Conservation (phyloP, 2,888 invertebrate species). For the Catocala sponsa region DNA sequence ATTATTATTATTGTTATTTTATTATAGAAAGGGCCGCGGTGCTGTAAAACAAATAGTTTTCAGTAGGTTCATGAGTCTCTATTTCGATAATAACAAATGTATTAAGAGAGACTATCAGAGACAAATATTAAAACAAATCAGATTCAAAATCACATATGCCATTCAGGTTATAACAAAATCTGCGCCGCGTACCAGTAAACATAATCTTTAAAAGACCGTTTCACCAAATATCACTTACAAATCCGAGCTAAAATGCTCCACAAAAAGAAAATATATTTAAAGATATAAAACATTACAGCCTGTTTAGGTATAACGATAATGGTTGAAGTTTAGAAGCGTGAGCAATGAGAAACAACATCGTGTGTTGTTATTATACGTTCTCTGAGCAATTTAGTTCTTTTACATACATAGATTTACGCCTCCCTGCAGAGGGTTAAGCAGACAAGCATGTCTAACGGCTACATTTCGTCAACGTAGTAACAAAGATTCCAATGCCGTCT, state of each 20-base stretch:
- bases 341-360: constrained; percentile 18
- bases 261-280: constrained; percentile 21
- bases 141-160: not conserved
- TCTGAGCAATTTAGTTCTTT: constrained; percentile 3
- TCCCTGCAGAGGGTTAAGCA: too few species aligned
- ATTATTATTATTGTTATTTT: too few species aligned
- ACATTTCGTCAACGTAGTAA: too few species aligned
- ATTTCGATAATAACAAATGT: too few species aligned
- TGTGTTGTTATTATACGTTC: not conserved
- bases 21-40: too few species aligned
- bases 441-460: too few species aligned
- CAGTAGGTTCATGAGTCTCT: too few species aligned
- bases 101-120: too few species aligned
- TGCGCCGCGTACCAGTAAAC: not conserved
- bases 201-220: constrained; percentile 13
- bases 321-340: constrained; percentile 26
- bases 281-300: constrained; percentile 38
- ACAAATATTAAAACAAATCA: not conserved
- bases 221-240: constrained; percentile 25
- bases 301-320: constrained; percentile 31
- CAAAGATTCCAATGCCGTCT: too few species aligned
- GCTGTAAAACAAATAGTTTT: too few species aligned
- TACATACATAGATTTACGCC: not conserved
- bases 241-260: constrained; percentile 18
- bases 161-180: constrained; percentile 1